Percentiles rank a stretch among this genome's conserved stretches.
phyloP scores from a whole-genome alignment of 1,140 invertebrate species.

The Drosophila micromelanica region DNA sequence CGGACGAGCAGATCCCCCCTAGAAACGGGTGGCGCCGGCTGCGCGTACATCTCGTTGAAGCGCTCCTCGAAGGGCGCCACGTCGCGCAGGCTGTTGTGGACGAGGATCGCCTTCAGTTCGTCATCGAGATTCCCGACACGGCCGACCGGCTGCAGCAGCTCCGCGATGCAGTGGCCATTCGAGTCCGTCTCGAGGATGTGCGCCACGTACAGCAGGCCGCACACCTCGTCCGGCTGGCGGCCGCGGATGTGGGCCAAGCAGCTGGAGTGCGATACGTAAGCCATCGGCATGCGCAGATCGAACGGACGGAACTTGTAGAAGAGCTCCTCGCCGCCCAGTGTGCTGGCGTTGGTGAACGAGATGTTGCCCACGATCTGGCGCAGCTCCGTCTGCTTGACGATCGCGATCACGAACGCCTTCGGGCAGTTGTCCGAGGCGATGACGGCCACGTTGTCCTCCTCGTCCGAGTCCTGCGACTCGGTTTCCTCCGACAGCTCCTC shows the following conservation, averaged over 20 bases:
- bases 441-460: constrained; percentile 51
- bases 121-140: constrained; percentile 89
- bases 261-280: constrained; percentile 56
- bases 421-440: constrained; percentile 67
- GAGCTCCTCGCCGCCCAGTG: constrained; percentile 51
- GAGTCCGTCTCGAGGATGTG: constrained; percentile 88
- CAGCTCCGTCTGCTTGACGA: constrained; percentile 70
- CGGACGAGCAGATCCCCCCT: constrained; percentile 87
- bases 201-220: constrained; percentile 88
- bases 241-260: constrained; percentile 53
- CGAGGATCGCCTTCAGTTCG: constrained; percentile 92
- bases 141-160: constrained; percentile 89
- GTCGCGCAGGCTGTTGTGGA: constrained; percentile 89
- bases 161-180: constrained; percentile 87
- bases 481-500: constrained; percentile 58
- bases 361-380: constrained; percentile 77
- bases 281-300: constrained; percentile 75
- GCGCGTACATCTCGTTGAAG: constrained; percentile 66
- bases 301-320: constrained; percentile 76
- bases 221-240: constrained; percentile 53
- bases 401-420: constrained; percentile 75
- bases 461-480: constrained; percentile 66
- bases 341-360: constrained; percentile 69
- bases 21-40: constrained; percentile 84
- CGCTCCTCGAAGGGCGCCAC: constrained; percentile 73